Conservation (phyloP, 2,888 invertebrate species). For the Lycophotia porphyrea region DNA sequence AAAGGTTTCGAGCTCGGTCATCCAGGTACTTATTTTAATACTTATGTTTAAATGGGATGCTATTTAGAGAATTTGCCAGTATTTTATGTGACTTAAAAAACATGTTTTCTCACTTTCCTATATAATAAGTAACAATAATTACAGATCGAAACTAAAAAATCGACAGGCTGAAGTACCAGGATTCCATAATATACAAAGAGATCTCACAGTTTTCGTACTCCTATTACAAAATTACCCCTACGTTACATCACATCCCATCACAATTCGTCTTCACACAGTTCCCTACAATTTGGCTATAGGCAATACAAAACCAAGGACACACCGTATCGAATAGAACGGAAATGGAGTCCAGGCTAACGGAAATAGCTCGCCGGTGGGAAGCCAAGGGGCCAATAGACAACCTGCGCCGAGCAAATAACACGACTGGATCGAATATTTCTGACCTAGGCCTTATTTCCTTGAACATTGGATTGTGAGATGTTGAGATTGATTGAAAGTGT, state of each 20-base stretch:
- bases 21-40: no score
- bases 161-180: not conserved
- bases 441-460: slow-evolving; percentile 46
- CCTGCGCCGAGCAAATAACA: slow-evolving; percentile 56
- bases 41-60: not conserved
- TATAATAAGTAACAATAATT: not conserved
- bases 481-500: not conserved
- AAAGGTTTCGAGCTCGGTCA: no score
- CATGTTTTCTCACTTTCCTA: not conserved
- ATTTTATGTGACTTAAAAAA: not conserved
- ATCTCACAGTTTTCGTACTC: not conserved
- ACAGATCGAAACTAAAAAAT: not conserved
- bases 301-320: slow-evolving; percentile 52
- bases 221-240: not conserved
- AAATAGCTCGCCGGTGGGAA: slow-evolving; percentile 72
- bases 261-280: slow-evolving; percentile 36
- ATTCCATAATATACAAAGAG: not conserved
- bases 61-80: not conserved
- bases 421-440: slow-evolving; percentile 27
- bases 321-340: slow-evolving; percentile 66
- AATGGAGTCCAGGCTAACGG: slow-evolving; percentile 74
- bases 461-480: not conserved
- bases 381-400: slow-evolving; percentile 56
- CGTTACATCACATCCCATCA: not conserved
- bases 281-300: slow-evolving; percentile 52